phyloP scores from a whole-genome alignment of 2,797 vertebrate species.

The Varecia variegata region DNA sequence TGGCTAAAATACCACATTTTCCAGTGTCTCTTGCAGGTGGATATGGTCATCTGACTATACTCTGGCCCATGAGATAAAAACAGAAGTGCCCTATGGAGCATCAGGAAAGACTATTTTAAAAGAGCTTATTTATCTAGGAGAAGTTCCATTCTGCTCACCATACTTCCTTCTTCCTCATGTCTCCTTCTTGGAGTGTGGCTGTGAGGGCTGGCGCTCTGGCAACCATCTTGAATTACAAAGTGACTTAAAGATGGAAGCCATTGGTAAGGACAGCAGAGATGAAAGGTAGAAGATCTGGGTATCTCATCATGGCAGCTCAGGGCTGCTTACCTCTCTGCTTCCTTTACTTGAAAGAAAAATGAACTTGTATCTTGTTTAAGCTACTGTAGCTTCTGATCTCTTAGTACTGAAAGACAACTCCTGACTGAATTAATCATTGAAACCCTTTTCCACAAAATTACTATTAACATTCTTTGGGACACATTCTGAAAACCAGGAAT shows the following conservation, averaged over 20 bases:
- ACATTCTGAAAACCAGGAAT: not conserved
- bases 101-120: not conserved
- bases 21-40: not conserved
- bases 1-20: not conserved
- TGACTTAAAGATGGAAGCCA: not conserved
- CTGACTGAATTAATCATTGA: not conserved
- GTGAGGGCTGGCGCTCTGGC: not conserved
- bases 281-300: not conserved
- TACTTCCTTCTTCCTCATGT: not conserved
- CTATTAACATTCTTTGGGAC: too few relatives aligned
- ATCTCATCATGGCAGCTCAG: fast-evolving
- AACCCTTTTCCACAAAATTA: not conserved
- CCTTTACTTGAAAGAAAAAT: not conserved
- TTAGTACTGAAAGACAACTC: not conserved
- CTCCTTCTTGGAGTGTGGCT: not conserved
- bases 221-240: not conserved
- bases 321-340: not conserved
- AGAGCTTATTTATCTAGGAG: not conserved
- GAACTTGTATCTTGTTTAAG: not conserved
- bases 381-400: not conserved
- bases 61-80: not conserved
- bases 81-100: not conserved
- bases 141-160: not conserved
- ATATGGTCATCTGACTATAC: too few relatives aligned
- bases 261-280: not conserved